Conservation (phyloP, 2,888 invertebrate genomes). For the Tipula confusa region DNA sequence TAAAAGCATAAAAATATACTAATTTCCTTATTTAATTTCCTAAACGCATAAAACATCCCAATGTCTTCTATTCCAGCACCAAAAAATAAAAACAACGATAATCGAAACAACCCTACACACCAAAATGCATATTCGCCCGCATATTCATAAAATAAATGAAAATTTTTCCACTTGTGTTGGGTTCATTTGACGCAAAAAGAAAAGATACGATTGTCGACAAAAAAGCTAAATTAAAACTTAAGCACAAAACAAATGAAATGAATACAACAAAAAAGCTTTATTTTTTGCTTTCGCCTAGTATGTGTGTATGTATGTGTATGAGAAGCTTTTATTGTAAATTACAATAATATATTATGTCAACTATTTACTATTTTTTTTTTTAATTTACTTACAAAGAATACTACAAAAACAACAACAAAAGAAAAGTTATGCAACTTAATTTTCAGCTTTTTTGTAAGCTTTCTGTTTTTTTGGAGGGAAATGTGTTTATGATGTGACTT, state of each 20-base stretch:
- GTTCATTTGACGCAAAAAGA: neutral
- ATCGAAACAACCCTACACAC: neutral
- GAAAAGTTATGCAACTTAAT: conserved; percentile 4
- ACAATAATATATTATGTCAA: conserved; percentile 7
- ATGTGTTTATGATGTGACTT: neutral
- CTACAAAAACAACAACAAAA: neutral
- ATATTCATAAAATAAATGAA: neutral
- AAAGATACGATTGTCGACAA: neutral
- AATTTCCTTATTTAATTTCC: conserved; percentile 12
- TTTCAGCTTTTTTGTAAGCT: neutral
- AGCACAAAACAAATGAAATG: neutral
- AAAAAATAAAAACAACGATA: neutral
- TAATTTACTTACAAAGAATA: neutral
- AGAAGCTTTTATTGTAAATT: neutral
- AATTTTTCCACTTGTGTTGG: neutral
- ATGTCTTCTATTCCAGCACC: neutral
- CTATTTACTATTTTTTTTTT: conserved; percentile 14
- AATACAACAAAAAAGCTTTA: neutral
- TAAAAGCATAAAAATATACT: neutral
- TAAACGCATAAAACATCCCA: conserved; percentile 6
- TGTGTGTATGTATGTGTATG: neutral
- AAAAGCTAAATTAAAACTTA: conserved; percentile 1
- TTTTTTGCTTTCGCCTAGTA: neutral
- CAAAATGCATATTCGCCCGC: neutral
- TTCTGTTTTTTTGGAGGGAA: neutral